Conservation (phyloP, 2,113 vertebrate genomes). For the Pungitius pungitius region DNA sequence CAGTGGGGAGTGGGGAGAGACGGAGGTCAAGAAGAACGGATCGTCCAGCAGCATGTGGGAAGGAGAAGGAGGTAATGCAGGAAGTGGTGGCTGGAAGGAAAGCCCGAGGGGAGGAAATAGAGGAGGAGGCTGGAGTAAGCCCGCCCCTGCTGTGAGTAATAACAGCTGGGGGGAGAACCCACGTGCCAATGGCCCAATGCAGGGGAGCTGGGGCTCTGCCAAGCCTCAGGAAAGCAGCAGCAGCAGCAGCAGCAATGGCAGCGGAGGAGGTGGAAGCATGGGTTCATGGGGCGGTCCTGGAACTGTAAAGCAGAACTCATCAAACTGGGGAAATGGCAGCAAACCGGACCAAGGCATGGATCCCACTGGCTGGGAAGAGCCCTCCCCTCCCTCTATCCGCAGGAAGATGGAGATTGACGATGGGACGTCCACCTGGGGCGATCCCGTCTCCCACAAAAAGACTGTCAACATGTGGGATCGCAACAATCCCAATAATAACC, state of each 20-base stretch:
- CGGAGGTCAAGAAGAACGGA: constrained; percentile 76
- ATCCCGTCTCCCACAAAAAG: constrained; percentile 90
- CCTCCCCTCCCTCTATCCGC: constrained; percentile 94
- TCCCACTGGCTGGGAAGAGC: constrained; percentile 96
- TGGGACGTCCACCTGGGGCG: constrained; percentile 98
- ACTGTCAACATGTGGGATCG: constrained; percentile 98
- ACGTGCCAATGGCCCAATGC: constrained; percentile 83
- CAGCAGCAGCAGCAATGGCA: constrained; percentile 48
- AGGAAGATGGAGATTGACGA: constrained; percentile 99
- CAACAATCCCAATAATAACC: constrained; percentile 88
- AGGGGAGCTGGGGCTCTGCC: constrained; percentile 89
- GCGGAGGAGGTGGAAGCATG: constrained; percentile 77
- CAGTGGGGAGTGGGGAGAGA: constrained; percentile 77
- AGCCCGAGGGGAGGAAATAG: constrained; percentile 78
- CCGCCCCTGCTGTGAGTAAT: constrained; percentile 62
- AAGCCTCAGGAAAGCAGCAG: constrained; percentile 87
- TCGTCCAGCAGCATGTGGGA: constrained; percentile 85
- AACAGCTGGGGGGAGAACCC: constrained; percentile 89
- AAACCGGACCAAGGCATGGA: constrained; percentile 88
- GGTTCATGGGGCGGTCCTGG: constrained; percentile 93
- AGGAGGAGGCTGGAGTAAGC: constrained; percentile 75
- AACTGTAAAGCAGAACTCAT: constrained; percentile 90
- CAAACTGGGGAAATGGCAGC: constrained; percentile 83
- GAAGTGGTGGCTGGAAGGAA: constrained; percentile 84
- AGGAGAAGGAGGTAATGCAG: constrained; percentile 81